Percentiles rank a stretch among this genome's conserved stretches.
Evolutionary conservation across 2,113 vertebrate genomes (phyloP).

Genomic region (Hippocampus guttulatus): DNA sequence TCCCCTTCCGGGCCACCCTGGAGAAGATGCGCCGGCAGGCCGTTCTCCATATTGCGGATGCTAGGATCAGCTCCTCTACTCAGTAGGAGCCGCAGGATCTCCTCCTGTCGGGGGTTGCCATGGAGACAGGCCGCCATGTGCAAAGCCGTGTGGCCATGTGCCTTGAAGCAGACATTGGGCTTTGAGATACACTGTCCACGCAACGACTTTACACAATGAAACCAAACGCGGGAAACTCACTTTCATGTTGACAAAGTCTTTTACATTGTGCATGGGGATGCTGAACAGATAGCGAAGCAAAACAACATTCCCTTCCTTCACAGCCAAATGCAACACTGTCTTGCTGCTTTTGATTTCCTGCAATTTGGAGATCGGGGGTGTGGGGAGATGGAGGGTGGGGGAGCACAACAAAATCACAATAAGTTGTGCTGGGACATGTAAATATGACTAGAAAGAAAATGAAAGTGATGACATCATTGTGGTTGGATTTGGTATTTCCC

Average conservation of each 20-base stretch:
- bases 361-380: constrained; percentile 25
- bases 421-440: constrained; percentile 16
- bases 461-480: constrained; percentile 7
- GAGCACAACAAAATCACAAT: constrained; percentile 26
- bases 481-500: background rate
- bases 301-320: constrained; percentile 83
- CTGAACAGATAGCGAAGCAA: constrained; percentile 78
- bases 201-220: background rate
- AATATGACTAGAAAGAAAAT: constrained; percentile 20
- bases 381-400: background rate
- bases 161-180: constrained; percentile 57
- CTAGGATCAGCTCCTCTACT: constrained; percentile 80
- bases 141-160: constrained; percentile 87
- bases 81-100: constrained; percentile 78
- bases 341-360: constrained; percentile 92
- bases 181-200: constrained; percentile 8
- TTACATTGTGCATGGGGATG: constrained; percentile 67
- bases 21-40: constrained; percentile 83
- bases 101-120: constrained; percentile 72
- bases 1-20: constrained; percentile 77
- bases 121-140: constrained; percentile 90
- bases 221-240: constrained; percentile 53
- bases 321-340: constrained; percentile 82
- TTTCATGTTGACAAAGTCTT: constrained; percentile 86
- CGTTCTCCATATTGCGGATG: constrained; percentile 86